These are phyloP conservation scores for Epicampocera succincta DNA, from an alignment of 2,888 invertebrate species.

Conservation along the genomic window DNA sequence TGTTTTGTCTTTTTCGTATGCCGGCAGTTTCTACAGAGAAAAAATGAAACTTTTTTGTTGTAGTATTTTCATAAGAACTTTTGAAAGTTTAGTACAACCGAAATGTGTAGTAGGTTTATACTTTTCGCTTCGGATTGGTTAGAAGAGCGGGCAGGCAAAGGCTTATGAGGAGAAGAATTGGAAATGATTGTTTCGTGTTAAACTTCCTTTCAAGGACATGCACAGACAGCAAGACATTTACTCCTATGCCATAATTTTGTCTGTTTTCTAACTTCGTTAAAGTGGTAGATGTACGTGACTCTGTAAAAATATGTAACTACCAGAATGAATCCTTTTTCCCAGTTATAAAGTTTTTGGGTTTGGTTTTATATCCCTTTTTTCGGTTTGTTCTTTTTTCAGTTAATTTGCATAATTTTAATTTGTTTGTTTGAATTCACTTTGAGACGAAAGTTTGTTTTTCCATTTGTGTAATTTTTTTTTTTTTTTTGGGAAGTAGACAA, in stretches of 20 bases:
- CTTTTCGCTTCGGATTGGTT: slow-evolving; percentile 2
- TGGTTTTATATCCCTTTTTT: slow-evolving; percentile 40
- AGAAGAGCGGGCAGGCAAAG: not conserved
- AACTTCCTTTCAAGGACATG: slow-evolving; percentile 53
- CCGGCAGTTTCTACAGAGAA: slow-evolving; percentile 45
- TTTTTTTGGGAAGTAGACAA: slow-evolving; percentile 34
- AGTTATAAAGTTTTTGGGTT: slow-evolving; percentile 49
- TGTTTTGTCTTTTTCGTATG: slow-evolving; percentile 34
- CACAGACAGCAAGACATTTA: slow-evolving; percentile 38
- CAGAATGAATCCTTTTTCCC: slow-evolving; percentile 36
- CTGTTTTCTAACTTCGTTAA: slow-evolving; percentile 50
- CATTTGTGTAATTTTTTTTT: slow-evolving; percentile 43
- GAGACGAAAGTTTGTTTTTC: slow-evolving; percentile 63
- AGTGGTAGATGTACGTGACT: slow-evolving; percentile 58
- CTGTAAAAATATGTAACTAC: not conserved
- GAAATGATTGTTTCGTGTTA: slow-evolving; percentile 38
- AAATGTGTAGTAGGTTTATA: not conserved
- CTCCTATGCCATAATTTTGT: slow-evolving; percentile 32
- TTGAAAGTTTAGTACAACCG: not conserved
- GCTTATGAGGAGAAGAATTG: slow-evolving; percentile 23
- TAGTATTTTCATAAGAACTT: slow-evolving; percentile 34
- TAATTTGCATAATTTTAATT: slow-evolving; percentile 80
- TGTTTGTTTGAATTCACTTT: slow-evolving; percentile 74
- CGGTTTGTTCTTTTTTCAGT: slow-evolving; percentile 58
- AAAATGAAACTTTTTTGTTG: slow-evolving; percentile 41